phyloP scores from a whole-genome alignment of 2,888 invertebrate species.

The Drosophila putrida region DNA sequence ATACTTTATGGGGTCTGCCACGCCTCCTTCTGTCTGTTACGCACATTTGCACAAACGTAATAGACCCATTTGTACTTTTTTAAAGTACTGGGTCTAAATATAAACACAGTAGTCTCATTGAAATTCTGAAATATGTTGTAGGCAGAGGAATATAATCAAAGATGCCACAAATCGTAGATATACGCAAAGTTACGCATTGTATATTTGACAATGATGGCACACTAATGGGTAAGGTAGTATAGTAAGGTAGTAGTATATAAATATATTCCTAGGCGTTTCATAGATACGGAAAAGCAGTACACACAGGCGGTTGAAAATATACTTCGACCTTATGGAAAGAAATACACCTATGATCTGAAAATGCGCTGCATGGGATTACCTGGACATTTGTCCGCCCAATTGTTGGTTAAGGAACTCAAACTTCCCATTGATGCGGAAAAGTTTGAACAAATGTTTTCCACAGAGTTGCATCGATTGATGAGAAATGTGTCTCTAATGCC shows the following conservation, averaged over 20 bases:
- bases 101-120: background rate
- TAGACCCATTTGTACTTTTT: too few species aligned
- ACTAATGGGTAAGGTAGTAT: too few species aligned
- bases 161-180: background rate
- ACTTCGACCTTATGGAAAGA: slow-evolving; percentile 88
- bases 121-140: slow-evolving; percentile 6
- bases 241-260: too few species aligned
- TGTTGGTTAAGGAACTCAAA: slow-evolving; percentile 86
- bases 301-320: slow-evolving; percentile 89
- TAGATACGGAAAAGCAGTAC: slow-evolving; percentile 93
- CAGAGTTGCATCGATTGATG: slow-evolving; percentile 86
- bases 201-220: slow-evolving; percentile 70
- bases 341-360: slow-evolving; percentile 91
- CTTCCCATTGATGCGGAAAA: slow-evolving; percentile 89
- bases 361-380: slow-evolving; percentile 89
- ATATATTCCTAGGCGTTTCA: background rate
- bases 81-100: too few species aligned
- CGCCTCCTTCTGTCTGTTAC: too few species aligned
- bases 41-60: too few species aligned
- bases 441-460: slow-evolving; percentile 85
- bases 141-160: slow-evolving; percentile 5
- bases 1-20: too few species aligned
- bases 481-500: slow-evolving; percentile 88
- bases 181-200: slow-evolving; percentile 48
- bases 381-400: slow-evolving; percentile 86